These are phyloP conservation scores for Todus mexicanus DNA, from an alignment of 2,797 vertebrate genomes.

Conservation along the genomic window DNA sequence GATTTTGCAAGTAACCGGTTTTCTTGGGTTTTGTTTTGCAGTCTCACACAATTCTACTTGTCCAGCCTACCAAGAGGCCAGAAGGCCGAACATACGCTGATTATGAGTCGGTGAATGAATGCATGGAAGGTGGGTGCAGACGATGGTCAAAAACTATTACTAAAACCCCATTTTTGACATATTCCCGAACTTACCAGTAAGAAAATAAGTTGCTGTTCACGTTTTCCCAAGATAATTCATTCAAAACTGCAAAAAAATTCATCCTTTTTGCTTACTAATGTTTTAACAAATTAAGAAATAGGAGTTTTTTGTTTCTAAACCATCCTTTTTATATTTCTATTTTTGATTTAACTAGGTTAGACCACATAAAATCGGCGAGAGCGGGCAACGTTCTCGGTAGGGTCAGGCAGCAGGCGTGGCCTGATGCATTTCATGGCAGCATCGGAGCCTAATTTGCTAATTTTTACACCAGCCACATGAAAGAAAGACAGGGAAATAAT, in stretches of 20 bases:
- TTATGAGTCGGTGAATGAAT: conserved; percentile 98
- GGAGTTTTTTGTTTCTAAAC: background rate
- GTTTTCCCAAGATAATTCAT: background rate
- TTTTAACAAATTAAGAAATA: background rate
- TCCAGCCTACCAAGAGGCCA: conserved; percentile 97
- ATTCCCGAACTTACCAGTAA: background rate
- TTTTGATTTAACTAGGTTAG: background rate
- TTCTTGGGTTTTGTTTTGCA: conserved; percentile 56
- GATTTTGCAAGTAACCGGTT: background rate
- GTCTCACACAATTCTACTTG: conserved; percentile 98
- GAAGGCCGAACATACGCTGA: conserved; percentile 98
- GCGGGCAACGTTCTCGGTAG: background rate
- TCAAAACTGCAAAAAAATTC: background rate
- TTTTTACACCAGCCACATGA: background rate
- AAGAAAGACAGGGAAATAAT: background rate
- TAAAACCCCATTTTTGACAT: background rate
- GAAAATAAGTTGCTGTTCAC: background rate
- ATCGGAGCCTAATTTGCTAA: background rate
- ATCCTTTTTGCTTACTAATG: background rate
- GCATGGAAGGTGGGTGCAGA: conserved; percentile 92
- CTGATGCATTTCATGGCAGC: background rate
- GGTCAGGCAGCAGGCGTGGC: background rate
- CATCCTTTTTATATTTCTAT: background rate
- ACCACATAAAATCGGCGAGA: background rate
- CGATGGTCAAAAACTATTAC: background rate